Percentiles rank a stretch among this genome's conserved stretches.
phyloP scores from a whole-genome alignment of 2,888 invertebrate genomes.

The Apodemia mormo region DNA sequence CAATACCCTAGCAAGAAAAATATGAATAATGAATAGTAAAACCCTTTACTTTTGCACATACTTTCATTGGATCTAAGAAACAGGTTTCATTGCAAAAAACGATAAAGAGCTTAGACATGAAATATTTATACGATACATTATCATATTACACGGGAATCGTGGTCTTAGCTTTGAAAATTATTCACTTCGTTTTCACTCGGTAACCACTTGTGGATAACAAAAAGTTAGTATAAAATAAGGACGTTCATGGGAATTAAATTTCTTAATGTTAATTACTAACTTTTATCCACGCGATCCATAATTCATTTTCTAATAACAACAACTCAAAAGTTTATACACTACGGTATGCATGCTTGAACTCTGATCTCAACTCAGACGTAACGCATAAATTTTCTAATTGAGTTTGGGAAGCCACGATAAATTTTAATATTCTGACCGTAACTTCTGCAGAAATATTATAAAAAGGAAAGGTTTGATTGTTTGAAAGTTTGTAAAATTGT shows the following conservation, averaged over 20 bases:
- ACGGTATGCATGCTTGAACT: too few relatives aligned
- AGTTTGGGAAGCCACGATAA: too few relatives aligned
- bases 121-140: constrained; percentile 78
- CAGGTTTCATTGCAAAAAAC: constrained; percentile 71
- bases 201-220: constrained; percentile 46
- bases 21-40: constrained; percentile 54
- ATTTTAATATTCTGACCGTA: too few relatives aligned
- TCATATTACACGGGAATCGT: constrained; percentile 79
- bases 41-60: constrained; percentile 57
- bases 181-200: constrained; percentile 74
- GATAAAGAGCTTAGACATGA: constrained; percentile 71
- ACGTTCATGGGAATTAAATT: constrained; percentile 17
- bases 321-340: too few relatives aligned
- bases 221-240: constrained; percentile 8
- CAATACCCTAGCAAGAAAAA: constrained; percentile 29
- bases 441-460: too few relatives aligned
- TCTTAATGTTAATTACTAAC: not conserved
- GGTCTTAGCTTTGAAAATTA: constrained; percentile 77
- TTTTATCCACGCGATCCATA: not conserved
- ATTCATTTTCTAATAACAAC: not conserved
- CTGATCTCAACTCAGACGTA: too few relatives aligned
- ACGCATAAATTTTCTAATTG: too few relatives aligned
- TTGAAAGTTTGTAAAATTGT: too few relatives aligned
- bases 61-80: constrained; percentile 57
- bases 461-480: too few relatives aligned